Base-by-base conservation (phyloP, 2,888 invertebrate species). In the Tethea ocularis region DNA sequence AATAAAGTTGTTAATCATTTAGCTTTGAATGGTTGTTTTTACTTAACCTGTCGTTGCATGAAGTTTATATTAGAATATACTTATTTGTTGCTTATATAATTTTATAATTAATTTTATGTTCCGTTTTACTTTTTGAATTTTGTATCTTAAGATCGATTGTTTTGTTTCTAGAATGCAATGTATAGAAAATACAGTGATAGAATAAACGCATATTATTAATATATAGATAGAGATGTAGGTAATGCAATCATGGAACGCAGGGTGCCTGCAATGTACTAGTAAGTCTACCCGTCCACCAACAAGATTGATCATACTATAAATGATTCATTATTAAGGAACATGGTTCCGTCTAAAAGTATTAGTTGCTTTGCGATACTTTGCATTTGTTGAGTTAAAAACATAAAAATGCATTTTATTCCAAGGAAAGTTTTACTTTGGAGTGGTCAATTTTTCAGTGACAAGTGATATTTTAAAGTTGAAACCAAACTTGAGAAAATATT, bases 1-100 rank as follows among this genome's bases (percentile, higher is more conserved):
- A 87, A 88, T 88, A 88, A 87, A 86, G 75, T 83, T 85, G 82
- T 83, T 83, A 73, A 76, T 71, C 76, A 20, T 72, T 77, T 72
- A 77, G 72, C 75, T 78, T 78, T 72, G 70, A 78, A 78, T 69
- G 66, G 75, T 82, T 77, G 76, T 83, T 80, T 84, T 83, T 80
- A 74, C 78, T 83, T 82, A 46, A 77, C 72, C 76, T 72, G 61
- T 75, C 72, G 63, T 61, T 65, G 65, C 66, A 63, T 61, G 78
- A 72, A 74, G 73, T 54, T 33, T 33, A 74, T 79, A 79, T 67
- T 67, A 78, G 74, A 80, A 81, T 79, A 77, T 75, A 72, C 81
- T 78, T 82, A 72, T 78, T 77, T 65, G 77, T 81, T 83, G 80
- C 41, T 85, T 82, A 79, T 76, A 79, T 79, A 77, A 82, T 80